Conservation (phyloP, 1,140 invertebrate species). For the Atta cephalotes region DNA sequence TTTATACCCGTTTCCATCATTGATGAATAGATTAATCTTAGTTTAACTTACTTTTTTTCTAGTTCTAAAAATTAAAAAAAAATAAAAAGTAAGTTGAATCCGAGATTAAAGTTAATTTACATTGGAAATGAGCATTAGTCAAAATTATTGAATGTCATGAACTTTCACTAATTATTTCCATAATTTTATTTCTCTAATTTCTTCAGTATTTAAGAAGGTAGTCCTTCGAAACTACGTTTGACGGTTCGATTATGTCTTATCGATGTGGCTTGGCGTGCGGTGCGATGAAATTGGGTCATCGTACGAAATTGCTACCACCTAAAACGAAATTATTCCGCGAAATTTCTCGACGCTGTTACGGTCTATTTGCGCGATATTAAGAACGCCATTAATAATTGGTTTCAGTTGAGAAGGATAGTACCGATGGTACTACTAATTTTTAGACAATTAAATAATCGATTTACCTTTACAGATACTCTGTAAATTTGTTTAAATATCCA, state of each 20-base stretch:
- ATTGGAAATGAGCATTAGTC: too few species aligned
- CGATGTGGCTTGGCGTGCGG: conserved; percentile 36
- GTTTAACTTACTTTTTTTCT: too few species aligned
- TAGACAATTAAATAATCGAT: conserved; percentile 24
- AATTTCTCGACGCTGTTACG: conserved; percentile 41
- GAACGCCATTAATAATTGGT: conserved; percentile 30
- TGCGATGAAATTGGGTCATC: conserved; percentile 44
- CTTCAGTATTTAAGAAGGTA: background rate
- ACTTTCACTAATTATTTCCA: conserved; percentile 4
- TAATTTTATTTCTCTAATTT: conserved; percentile 13
- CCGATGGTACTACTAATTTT: conserved; percentile 23
- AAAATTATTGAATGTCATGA: background rate
- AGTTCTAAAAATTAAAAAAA: too few species aligned
- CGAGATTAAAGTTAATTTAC: too few species aligned
- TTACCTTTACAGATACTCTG: background rate
- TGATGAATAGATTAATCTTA: too few species aligned
- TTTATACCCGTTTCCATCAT: background rate
- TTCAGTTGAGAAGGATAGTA: conserved; percentile 12
- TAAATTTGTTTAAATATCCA: background rate
- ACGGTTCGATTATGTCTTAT: conserved; percentile 56
- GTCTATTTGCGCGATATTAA: conserved; percentile 59
- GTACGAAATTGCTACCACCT: conserved; percentile 49
- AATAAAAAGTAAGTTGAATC: too few species aligned
- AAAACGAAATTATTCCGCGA: conserved; percentile 55
- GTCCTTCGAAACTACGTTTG: background rate